A percentile compares a stretch with the other conserved stretches of the same genome.
Conservation (phyloP, 2,797 vertebrate genomes). For the Bradypodion pumilum region DNA sequence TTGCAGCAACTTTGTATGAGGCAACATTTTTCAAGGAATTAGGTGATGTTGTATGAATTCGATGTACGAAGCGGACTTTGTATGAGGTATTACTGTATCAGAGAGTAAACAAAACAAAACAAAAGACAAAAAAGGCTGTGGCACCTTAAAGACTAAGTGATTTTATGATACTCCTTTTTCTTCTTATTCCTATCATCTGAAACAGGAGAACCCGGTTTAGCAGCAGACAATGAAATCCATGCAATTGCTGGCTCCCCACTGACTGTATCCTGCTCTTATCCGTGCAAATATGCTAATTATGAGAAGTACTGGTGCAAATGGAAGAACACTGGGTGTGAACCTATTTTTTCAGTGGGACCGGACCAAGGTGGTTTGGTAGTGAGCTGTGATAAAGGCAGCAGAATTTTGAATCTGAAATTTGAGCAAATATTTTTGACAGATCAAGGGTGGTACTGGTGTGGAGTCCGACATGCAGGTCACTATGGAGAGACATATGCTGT, state of each 20-base stretch:
- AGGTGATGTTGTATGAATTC: no score
- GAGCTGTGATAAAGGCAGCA: slow-evolving; percentile 32
- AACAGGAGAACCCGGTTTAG: slow-evolving; percentile 62
- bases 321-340: slow-evolving; percentile 41
- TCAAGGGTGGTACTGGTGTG: slow-evolving; percentile 80
- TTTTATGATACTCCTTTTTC: neutral
- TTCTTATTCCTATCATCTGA: neutral
- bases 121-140: no score
- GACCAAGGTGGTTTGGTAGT: fast-evolving
- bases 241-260: slow-evolving; percentile 10
- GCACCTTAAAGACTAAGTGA: no score
- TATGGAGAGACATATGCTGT: slow-evolving; percentile 64
- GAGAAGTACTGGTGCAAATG: slow-evolving; percentile 81
- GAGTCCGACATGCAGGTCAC: slow-evolving; percentile 34
- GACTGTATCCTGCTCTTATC: slow-evolving; percentile 65
- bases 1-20: no score
- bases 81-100: no score
- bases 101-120: no score
- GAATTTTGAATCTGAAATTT: slow-evolving; percentile 50
- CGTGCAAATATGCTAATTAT: slow-evolving; percentile 64
- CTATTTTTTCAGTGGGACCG: slow-evolving; percentile 8
- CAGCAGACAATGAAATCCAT: fast-evolving
- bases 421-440: neutral
- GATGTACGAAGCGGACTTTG: no score
- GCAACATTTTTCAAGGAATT: no score